Conservation (phyloP, 2,888 invertebrate genomes). For the Tricholauxania praeusta region DNA sequence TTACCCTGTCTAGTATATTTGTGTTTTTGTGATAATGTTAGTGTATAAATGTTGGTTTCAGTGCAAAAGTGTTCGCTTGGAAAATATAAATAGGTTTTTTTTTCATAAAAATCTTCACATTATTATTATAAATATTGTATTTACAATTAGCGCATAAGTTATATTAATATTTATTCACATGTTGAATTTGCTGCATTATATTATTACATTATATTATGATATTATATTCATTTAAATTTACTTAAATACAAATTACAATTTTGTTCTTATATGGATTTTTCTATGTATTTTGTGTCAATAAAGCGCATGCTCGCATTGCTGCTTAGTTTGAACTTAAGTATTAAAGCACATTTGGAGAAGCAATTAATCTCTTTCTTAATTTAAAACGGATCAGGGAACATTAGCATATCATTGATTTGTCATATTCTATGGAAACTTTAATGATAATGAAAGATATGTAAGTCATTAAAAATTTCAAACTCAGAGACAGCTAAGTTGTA, state of each 20-base stretch:
- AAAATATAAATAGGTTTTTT: not conserved
- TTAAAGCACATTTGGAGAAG: conserved; percentile 30
- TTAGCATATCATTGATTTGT: no score
- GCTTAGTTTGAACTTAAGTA: conserved; percentile 28
- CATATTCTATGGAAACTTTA: no score
- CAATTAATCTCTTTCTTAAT: not conserved
- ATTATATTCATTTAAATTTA: conserved; percentile 4
- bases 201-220: conserved; percentile 5
- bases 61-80: conserved; percentile 25
- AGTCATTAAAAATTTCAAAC: no score
- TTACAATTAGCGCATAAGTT: conserved; percentile 28
- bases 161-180: conserved; percentile 3
- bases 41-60: conserved; percentile 43
- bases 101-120: not conserved
- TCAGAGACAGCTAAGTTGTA: no score
- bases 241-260: conserved; percentile 11
- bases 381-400: no score
- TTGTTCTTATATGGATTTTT: conserved; percentile 3
- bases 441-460: no score
- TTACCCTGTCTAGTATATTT: conserved; percentile 23
- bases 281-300: conserved; percentile 2
- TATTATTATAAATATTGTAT: conserved; percentile 17
- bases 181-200: not conserved
- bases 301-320: conserved; percentile 8
- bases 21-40: conserved; percentile 40